Evolutionary conservation across 2,888 invertebrate genomes (phyloP).

Genomic region (Adineta ricciae): DNA sequence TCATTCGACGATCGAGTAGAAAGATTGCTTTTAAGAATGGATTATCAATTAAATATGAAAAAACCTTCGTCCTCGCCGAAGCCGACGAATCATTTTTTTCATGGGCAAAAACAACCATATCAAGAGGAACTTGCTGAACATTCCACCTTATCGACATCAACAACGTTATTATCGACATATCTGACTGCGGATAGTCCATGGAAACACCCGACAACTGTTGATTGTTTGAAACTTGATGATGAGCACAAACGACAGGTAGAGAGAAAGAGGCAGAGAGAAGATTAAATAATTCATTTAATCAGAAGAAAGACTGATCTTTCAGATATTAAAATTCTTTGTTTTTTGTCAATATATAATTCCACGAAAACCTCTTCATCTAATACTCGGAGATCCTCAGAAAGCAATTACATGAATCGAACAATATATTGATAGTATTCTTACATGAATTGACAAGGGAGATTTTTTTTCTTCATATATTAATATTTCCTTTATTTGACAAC

Average conservation of each 20-base stretch:
- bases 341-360: too few species aligned
- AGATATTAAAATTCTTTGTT: background rate
- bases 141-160: background rate
- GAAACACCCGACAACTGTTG: background rate
- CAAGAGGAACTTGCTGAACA: background rate
- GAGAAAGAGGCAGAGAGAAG: too few species aligned
- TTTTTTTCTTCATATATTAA: too few species aligned
- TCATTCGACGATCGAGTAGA: background rate
- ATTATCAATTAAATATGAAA: background rate
- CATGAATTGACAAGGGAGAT: too few species aligned
- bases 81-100: background rate
- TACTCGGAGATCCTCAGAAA: too few species aligned
- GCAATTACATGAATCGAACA: too few species aligned
- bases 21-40: background rate
- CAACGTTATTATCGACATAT: background rate
- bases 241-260: background rate
- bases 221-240: background rate
- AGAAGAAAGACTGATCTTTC: background rate
- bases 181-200: background rate
- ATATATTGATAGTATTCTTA: too few species aligned
- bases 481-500: too few species aligned
- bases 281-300: background rate
- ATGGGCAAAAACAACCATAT: background rate
- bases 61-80: background rate
- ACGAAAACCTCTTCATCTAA: too few species aligned